These are phyloP conservation scores for Sebastiscus tertius DNA, from an alignment of 2,797 vertebrate species.

Conservation along the genomic window DNA sequence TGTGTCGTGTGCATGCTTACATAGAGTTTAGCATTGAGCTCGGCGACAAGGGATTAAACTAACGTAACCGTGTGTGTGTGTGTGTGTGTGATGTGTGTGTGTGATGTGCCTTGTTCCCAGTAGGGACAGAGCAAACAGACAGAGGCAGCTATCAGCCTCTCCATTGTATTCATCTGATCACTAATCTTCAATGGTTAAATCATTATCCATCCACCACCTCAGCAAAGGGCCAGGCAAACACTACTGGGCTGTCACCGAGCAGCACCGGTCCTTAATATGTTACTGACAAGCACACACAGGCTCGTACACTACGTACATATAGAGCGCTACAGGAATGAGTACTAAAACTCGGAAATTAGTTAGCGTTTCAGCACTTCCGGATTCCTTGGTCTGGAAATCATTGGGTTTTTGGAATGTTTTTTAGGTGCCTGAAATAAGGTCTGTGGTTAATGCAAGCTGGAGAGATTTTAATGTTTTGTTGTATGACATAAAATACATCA, in stretches of 20 bases:
- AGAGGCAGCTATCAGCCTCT: conserved; percentile 74
- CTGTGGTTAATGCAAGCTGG: too few species aligned
- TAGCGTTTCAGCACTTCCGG: too few species aligned
- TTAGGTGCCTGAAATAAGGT: too few species aligned
- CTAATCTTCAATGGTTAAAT: conserved; percentile 83
- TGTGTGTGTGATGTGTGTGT: background rate
- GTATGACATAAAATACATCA: too few species aligned
- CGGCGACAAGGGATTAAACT: conserved; percentile 44
- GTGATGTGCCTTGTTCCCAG: conserved; percentile 66
- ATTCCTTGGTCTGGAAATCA: too few species aligned
- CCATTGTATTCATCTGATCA: conserved; percentile 79
- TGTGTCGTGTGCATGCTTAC: conserved; percentile 54
- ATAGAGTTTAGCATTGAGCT: conserved; percentile 66
- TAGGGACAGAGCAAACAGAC: conserved; percentile 75
- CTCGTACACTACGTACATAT: background rate
- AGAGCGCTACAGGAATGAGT: too few species aligned
- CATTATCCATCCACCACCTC: conserved; percentile 77
- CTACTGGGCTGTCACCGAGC: conserved; percentile 63
- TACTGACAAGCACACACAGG: conserved; percentile 32
- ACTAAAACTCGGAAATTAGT: too few species aligned
- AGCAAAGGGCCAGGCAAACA: conserved; percentile 75
- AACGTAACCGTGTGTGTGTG: conserved; percentile 14
- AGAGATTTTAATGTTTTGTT: too few species aligned
- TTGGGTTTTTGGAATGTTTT: rapidly evolving
- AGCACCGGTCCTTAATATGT: conserved; percentile 56